Percentiles rank a stretch among this genome's conserved stretches.
phyloP scores from a whole-genome alignment of 2,113 vertebrate genomes.

The Callospermophilus lateralis region DNA sequence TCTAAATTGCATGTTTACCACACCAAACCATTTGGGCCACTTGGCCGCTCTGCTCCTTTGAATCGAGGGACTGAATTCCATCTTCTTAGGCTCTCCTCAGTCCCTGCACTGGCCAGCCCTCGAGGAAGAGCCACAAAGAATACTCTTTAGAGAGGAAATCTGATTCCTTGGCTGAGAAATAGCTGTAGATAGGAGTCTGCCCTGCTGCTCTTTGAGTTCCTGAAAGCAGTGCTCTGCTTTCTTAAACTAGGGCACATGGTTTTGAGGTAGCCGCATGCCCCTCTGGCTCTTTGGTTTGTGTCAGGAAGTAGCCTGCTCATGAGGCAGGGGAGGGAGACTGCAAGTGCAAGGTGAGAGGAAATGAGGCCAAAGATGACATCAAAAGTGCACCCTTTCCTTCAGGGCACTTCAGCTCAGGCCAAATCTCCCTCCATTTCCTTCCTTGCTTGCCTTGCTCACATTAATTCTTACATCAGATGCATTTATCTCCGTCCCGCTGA shows the following conservation, averaged over 20 bases:
- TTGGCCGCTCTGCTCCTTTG: slow-evolving; percentile 35
- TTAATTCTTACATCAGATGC: slow-evolving; percentile 46
- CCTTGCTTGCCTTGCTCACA: not conserved
- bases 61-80: not conserved
- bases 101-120: not conserved
- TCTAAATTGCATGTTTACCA: not conserved
- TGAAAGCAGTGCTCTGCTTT: slow-evolving; percentile 14
- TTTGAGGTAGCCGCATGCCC: not conserved
- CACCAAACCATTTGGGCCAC: not conserved
- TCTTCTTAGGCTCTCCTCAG: slow-evolving; percentile 29
- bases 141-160: not conserved
- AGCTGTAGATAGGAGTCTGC: not conserved
- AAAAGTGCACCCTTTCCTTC: not conserved
- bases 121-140: slow-evolving; percentile 1
- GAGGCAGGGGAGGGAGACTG: not conserved
- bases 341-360: not conserved
- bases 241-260: slow-evolving; percentile 26
- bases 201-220: slow-evolving; percentile 10
- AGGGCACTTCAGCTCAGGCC: slow-evolving; percentile 1
- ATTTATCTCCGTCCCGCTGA: slow-evolving; percentile 52
- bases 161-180: slow-evolving; percentile 12
- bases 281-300: slow-evolving; percentile 37
- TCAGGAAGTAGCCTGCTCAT: slow-evolving; percentile 11
- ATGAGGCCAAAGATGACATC: not conserved
- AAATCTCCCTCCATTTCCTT: not conserved